Base-by-base conservation (phyloP, 92 coral and sea anemone species). In the Parazoanthus darwini region DNA sequence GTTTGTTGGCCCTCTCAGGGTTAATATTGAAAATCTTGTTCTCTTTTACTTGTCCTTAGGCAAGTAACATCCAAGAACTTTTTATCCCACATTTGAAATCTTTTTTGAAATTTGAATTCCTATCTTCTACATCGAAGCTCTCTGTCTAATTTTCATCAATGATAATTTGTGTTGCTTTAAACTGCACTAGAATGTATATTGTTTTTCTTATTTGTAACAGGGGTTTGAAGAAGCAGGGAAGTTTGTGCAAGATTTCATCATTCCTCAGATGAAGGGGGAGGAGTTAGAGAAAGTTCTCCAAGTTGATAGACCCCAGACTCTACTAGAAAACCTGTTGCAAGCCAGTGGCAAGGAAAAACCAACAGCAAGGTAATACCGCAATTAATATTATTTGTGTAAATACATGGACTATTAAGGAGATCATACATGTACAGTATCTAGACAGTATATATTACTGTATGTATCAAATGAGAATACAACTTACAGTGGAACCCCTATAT, bases 201-300 rank as follows among this genome's bases (percentile, higher is more conserved):
- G 13, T 85, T 23, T 70, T 37, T 80, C 22, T 46, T 56, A 3
- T 77, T 13, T 42, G 2, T 70, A 25, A 29, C 82, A 97, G 98
- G 99, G 99, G 16, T 88, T 94, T n/a, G 54, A 44, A 46, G 95
- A 94, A 67, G 96, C 98, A 16, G 90, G 91, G 74, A 81, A 90
- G 75, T 97, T 97, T 90, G 94, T 97, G 18, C 92, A 88, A 80
- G 99, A 97, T 82, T 97, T 97, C 77, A 65, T 97, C 56, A 91
- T 94, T 56, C 80, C 96, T 72, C 96, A 92, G 84, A 91, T 97
- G 51, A 92, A 91, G 48, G 96, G 96, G 4, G 74, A 97, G 71
- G 99, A 97, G 43, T 88, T 97, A 23, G 46, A 85, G 42, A 84
- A 81, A 29, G 89, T 97, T 76, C 91, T 97, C 68, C 85, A 88